Conservation (phyloP, 2,113 vertebrate species). For the Aldabrachelys gigantea region DNA sequence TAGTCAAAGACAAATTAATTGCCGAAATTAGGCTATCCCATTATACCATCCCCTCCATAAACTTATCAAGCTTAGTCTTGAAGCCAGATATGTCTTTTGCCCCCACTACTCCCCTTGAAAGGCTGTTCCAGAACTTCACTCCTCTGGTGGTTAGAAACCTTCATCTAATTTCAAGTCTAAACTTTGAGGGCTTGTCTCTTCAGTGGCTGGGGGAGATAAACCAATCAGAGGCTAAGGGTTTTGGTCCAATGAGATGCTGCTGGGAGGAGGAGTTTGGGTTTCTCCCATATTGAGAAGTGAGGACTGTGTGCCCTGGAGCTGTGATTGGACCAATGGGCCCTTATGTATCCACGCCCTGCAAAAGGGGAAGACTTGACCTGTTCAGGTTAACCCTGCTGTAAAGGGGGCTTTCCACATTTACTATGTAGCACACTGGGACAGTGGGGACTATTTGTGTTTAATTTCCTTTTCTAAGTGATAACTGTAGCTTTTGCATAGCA, state of each 20-base stretch:
- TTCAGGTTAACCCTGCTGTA: not conserved
- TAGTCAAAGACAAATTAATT: no score
- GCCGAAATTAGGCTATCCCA: no score
- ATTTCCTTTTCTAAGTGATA: not conserved
- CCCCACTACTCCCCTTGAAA: no score
- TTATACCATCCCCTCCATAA: no score
- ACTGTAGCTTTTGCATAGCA: not conserved
- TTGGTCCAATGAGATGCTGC: constrained; percentile 18
- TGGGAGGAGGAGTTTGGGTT: constrained; percentile 10
- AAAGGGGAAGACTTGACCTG: not conserved
- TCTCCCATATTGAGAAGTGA: not conserved
- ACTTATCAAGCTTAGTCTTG: no score
- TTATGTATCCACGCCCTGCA: not conserved
- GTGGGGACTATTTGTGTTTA: not conserved
- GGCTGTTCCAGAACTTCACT: no score
- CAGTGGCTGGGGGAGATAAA: constrained; percentile 22
- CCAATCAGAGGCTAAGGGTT: constrained; percentile 47
- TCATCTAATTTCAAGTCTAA: no score
- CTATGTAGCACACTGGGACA: not conserved
- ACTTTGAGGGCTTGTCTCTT: not conserved
- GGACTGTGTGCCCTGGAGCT: not conserved
- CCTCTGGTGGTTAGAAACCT: no score
- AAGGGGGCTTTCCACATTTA: not conserved
- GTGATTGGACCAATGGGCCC: not conserved
- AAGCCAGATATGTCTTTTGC: no score